Conservation (phyloP, 2,888 invertebrate genomes). For the Elaeidobius kamerunicus region DNA sequence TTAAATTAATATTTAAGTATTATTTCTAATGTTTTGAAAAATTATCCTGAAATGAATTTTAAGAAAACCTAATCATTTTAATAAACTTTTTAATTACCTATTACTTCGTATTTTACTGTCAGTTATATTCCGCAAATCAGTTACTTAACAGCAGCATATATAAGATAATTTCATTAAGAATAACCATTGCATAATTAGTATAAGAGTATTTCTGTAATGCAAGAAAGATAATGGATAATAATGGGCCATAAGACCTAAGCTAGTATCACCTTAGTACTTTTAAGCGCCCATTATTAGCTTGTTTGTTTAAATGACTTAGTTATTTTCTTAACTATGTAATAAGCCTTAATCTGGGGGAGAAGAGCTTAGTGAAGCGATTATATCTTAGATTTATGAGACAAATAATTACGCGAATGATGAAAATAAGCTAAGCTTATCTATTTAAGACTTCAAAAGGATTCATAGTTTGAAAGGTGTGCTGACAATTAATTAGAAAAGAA, state of each 20-base stretch:
- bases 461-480: too few relatives aligned
- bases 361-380: background rate
- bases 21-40: too few relatives aligned
- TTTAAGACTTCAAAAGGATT: background rate
- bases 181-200: conserved; percentile 14
- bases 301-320: conserved; percentile 12
- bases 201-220: conserved; percentile 12
- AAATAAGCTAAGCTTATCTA: background rate
- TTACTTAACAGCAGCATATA: too few relatives aligned
- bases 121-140: too few relatives aligned
- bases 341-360: conserved; percentile 1
- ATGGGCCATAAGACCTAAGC: conserved; percentile 13
- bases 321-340: conserved; percentile 7
- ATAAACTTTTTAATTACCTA: too few relatives aligned
- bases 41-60: too few relatives aligned
- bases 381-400: background rate
- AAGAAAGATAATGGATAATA: conserved; percentile 11
- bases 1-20: too few relatives aligned
- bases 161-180: background rate
- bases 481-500: too few relatives aligned
- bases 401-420: background rate
- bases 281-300: conserved; percentile 10
- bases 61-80: too few relatives aligned
- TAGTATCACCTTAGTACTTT: conserved; percentile 12
- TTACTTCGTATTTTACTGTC: too few relatives aligned